A percentile compares a stretch with the other conserved stretches of the same genome.
Conservation (phyloP, 2,888 invertebrate genomes). For the Brachycybe producta region DNA sequence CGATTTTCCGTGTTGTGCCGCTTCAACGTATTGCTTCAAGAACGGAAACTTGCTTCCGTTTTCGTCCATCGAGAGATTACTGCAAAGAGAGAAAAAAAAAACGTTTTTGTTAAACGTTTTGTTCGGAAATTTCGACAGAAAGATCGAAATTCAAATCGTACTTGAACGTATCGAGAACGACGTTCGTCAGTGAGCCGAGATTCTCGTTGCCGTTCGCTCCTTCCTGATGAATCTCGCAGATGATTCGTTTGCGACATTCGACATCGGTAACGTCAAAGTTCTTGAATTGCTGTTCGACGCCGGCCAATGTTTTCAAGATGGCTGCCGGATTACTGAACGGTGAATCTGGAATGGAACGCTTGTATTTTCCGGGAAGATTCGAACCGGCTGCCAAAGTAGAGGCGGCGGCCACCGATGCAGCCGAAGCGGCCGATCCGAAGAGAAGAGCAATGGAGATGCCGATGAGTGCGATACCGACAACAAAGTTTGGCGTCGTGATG, state of each 20-base stretch:
- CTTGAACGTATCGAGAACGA: conserved; percentile 19
- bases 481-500: conserved; percentile 17
- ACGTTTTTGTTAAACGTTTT: not conserved
- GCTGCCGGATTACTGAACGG: conserved; percentile 1
- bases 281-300: conserved; percentile 14
- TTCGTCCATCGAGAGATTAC: conserved; percentile 8
- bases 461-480: conserved; percentile 16
- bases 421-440: conserved; percentile 16
- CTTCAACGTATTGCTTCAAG: conserved; percentile 18
- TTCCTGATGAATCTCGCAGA: conserved; percentile 20
- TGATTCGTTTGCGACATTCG: conserved; percentile 20
- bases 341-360: conserved; percentile 11
- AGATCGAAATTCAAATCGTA: conserved; percentile 7
- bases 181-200: conserved; percentile 15
- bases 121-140: not conserved
- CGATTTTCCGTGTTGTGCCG: conserved; percentile 17
- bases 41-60: conserved; percentile 8
- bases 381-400: conserved; percentile 7
- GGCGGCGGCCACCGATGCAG: conserved; percentile 12
- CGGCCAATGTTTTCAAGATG: conserved; percentile 4
- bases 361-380: conserved; percentile 12
- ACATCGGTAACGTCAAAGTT: conserved; percentile 19
- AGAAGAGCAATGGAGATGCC: conserved; percentile 13
- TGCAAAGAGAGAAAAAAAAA: conserved; percentile 1
- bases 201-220: conserved; percentile 7